These are phyloP conservation scores for Aporrectodea caliginosa DNA, from an alignment of 1,140 invertebrate genomes.

Conservation along the genomic window DNA sequence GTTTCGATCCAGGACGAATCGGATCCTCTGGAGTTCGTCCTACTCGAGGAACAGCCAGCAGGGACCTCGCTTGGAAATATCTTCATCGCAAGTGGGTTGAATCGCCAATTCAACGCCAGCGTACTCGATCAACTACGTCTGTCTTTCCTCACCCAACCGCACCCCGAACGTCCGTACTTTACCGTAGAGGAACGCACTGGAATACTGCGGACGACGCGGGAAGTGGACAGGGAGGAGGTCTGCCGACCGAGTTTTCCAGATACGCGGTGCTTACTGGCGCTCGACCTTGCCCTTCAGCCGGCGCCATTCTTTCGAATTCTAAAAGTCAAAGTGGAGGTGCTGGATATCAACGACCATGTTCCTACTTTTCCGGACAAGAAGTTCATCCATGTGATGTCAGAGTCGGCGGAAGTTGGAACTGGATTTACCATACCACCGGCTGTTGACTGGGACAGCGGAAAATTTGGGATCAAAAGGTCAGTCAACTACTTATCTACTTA, in stretches of 20 bases:
- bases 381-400: conserved; percentile 40
- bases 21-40: neutral
- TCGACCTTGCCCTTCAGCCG: conserved; percentile 15
- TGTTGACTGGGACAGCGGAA: conserved; percentile 14
- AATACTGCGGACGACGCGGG: conserved; percentile 16
- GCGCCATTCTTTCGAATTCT: conserved; percentile 40
- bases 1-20: too few species aligned
- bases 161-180: conserved; percentile 13
- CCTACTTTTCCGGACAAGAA: conserved; percentile 65
- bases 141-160: conserved; percentile 18
- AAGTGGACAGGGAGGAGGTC: conserved; percentile 21
- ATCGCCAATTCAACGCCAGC: neutral
- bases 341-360: conserved; percentile 88
- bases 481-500: too few species aligned
- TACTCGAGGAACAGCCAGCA: neutral
- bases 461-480: neutral
- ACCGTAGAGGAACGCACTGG: conserved; percentile 20
- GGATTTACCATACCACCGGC: conserved; percentile 60
- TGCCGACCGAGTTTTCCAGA: neutral
- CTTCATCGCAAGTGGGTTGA: neutral
- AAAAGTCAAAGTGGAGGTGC: conserved; percentile 42
- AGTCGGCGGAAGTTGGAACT: conserved; percentile 57
- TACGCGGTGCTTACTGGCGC: neutral
- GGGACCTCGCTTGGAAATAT: neutral
- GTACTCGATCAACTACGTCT: conserved; percentile 1